Percentiles rank a stretch among this genome's conserved stretches.
These are phyloP conservation scores for Dendrophyllia cribrosa DNA, from an alignment of 64 coral and sea anemone genomes.

Conservation along the genomic window DNA sequence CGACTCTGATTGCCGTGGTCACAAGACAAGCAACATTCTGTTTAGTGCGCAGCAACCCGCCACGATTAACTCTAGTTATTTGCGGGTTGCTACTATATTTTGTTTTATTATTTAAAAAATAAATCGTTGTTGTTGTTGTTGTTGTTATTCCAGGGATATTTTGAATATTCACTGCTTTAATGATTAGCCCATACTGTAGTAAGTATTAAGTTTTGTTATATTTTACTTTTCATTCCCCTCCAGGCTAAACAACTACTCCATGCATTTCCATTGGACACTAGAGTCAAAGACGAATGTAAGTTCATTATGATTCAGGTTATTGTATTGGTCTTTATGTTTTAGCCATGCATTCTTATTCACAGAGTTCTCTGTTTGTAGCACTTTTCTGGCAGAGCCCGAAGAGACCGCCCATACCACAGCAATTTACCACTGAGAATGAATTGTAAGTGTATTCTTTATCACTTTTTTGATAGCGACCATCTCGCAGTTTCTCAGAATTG, in stretches of 20 bases:
- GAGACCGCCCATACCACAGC: slow-evolving; percentile 82
- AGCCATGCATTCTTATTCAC: no score
- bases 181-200: no score
- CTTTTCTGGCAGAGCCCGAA: slow-evolving; percentile 96
- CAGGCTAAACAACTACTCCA: slow-evolving; percentile 87
- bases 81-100: no score
- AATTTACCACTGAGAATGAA: slow-evolving; percentile 68
- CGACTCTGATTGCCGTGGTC: no score
- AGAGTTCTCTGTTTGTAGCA: slow-evolving; percentile 42
- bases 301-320: neutral
- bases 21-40: no score
- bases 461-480: neutral
- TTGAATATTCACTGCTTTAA: no score
- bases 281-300: slow-evolving; percentile 93
- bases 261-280: slow-evolving; percentile 90
- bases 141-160: no score
- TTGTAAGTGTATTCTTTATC: slow-evolving; percentile 70
- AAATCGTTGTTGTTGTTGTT: no score
- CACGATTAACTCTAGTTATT: no score
- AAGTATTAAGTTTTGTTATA: neutral
- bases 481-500: no score
- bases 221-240: slow-evolving; percentile 1
- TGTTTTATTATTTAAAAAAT: no score
- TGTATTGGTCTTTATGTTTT: neutral
- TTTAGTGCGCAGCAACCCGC: no score